Conservation (phyloP, 53 echinoderm and acorn worm species). For the Patiria pectinifera region DNA sequence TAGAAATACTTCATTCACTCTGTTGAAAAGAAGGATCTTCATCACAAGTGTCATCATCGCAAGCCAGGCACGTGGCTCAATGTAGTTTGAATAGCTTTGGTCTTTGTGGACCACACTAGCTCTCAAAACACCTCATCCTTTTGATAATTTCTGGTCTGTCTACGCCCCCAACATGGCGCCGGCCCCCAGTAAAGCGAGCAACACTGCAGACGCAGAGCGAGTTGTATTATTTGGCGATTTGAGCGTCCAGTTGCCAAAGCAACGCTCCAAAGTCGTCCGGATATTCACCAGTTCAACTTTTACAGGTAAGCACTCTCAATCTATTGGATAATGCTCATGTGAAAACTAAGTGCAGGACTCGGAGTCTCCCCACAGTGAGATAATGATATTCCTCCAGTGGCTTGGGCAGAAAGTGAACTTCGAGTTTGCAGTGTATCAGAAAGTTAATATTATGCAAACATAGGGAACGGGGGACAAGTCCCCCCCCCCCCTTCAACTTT, state of each 20-base stretch:
- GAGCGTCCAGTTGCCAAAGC: slow-evolving; percentile 45
- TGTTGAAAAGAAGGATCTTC: too few species aligned
- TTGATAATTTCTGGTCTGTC: not conserved
- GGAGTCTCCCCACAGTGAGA: too few species aligned
- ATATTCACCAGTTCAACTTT: slow-evolving; percentile 74
- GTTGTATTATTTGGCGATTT: slow-evolving; percentile 29
- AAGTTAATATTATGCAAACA: too few species aligned
- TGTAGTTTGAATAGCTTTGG: too few species aligned
- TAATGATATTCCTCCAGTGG: too few species aligned
- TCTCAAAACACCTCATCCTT: not conserved
- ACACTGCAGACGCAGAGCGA: not conserved
- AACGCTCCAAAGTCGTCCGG: slow-evolving; percentile 63
- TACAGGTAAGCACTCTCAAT: slow-evolving; percentile 46
- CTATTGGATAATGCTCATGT: not conserved
- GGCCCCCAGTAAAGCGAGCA: not conserved
- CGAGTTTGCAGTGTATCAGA: too few species aligned
- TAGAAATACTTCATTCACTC: not conserved
- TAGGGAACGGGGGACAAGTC: too few species aligned
- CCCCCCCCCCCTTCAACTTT: too few species aligned
- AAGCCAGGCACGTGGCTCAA: too few species aligned
- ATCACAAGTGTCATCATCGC: too few species aligned
- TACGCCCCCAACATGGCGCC: not conserved
- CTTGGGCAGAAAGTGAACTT: too few species aligned
- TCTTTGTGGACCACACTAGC: not conserved
- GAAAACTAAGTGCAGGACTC: too few species aligned